Percentiles rank a stretch among this genome's conserved stretches.
Evolutionary conservation across 2,888 invertebrate species (phyloP).

Genomic region (Dolichomitus sp.): DNA sequence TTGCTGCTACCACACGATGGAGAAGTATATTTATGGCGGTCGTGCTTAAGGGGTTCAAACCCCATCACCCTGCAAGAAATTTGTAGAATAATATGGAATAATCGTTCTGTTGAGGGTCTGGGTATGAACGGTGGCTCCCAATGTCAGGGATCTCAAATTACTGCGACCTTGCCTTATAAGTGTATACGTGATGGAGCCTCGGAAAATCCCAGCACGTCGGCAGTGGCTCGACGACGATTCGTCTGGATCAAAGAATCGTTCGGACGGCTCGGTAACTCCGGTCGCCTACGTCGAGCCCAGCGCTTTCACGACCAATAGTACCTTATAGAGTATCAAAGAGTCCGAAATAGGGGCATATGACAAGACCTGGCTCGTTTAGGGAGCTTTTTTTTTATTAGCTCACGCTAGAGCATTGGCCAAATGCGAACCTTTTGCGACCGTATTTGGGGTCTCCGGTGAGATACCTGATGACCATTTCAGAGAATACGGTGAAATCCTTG

Average conservation of each 20-base stretch:
- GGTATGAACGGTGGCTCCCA: neutral
- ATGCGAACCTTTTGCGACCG: conserved; percentile 28
- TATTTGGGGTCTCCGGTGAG: conserved; percentile 9
- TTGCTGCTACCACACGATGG: too few relatives aligned
- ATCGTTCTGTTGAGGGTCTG: neutral
- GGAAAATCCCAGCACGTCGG: conserved; percentile 45
- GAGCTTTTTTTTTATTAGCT: conserved; percentile 57
- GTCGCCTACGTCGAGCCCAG: conserved; percentile 8
- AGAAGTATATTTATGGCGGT: too few relatives aligned
- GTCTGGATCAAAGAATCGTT: conserved; percentile 67
- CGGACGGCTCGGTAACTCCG: conserved; percentile 37
- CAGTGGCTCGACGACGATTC: conserved; percentile 61
- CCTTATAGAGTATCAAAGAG: conserved; percentile 20
- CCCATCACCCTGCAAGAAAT: neutral
- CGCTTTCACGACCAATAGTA: conserved; percentile 12
- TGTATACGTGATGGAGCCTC: conserved; percentile 42
- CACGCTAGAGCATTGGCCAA: conserved; percentile 34
- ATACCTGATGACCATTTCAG: conserved; percentile 43
- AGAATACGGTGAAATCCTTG: conserved; percentile 10
- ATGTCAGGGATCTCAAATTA: neutral
- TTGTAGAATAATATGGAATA: conserved; percentile 9
- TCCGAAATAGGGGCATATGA: conserved; percentile 30
- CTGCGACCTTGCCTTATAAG: neutral
- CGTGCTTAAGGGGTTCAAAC: too few relatives aligned
- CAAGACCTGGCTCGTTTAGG: conserved; percentile 48